Conservation (phyloP, 2,888 invertebrate genomes). For the Drosophila subsilvestris region DNA sequence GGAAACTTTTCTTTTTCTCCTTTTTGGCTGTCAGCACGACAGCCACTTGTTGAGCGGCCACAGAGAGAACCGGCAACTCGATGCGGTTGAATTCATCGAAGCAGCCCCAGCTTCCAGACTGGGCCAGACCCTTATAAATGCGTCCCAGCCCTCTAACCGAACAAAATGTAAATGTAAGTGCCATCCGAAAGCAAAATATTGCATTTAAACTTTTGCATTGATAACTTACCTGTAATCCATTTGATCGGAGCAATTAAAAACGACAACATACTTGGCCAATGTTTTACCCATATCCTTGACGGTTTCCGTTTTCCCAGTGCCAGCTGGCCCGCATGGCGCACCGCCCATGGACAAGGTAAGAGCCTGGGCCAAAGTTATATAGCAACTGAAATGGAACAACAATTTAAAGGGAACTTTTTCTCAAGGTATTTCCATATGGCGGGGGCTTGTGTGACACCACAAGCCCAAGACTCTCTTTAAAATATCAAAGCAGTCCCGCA, state of each 20-base stretch:
- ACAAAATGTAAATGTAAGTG: conserved; percentile 17
- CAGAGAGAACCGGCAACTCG: conserved; percentile 96
- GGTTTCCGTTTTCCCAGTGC: conserved; percentile 99
- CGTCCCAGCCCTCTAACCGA: conserved; percentile 92
- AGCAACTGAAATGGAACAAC: conserved; percentile 88
- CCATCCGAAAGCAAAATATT: too few relatives aligned
- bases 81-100: conserved; percentile 99
- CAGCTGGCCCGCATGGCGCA: conserved; percentile 97
- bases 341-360: conserved; percentile 98
- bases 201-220: conserved; percentile 3
- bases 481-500: conserved; percentile 59
- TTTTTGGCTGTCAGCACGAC: conserved; percentile 96
- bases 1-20: conserved; percentile 94
- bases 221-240: conserved; percentile 93
- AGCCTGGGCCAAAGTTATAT: conserved; percentile 98
- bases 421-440: conserved; percentile 44
- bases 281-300: conserved; percentile 99
- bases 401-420: conserved; percentile 31
- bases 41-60: conserved; percentile 98
- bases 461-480: conserved; percentile 44
- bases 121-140: conserved; percentile 97
- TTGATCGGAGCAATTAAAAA: conserved; percentile 99
- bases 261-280: conserved; percentile 97
- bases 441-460: conserved; percentile 33
- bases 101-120: conserved; percentile 99